Evolutionary conservation across 2,797 vertebrate species (phyloP).

Genomic region (Martes flavigula): DNA sequence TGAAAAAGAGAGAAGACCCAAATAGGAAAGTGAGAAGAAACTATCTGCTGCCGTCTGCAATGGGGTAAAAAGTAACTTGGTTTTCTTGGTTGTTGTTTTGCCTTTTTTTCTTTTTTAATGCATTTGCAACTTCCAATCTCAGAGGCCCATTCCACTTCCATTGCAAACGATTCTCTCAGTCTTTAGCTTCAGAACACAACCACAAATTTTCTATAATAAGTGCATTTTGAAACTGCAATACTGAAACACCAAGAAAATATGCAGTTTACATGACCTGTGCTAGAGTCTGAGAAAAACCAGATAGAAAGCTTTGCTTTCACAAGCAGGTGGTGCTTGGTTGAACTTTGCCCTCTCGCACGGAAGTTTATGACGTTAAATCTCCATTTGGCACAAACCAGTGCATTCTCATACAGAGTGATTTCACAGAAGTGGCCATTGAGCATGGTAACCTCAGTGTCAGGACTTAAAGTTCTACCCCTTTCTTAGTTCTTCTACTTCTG

Average conservation of each 20-base stretch:
- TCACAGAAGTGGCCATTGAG: neutral
- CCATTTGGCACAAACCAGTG: neutral
- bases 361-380: neutral
- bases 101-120: neutral
- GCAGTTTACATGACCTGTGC: neutral
- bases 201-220: neutral
- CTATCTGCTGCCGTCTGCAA: neutral
- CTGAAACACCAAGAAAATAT: neutral
- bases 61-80: neutral
- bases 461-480: neutral
- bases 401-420: neutral
- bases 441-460: neutral
- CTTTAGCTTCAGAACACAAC: neutral
- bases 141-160: neutral
- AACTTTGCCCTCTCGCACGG: neutral
- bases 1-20: neutral
- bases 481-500: neutral
- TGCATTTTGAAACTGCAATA: neutral
- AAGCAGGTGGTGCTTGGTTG: neutral
- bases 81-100: neutral
- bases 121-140: neutral
- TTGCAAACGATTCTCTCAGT: neutral
- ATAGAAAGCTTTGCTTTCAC: neutral
- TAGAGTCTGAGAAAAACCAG: constrained; percentile 33
- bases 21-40: neutral